Percentiles rank a stretch among this genome's conserved stretches.
Conservation (phyloP, 2,888 invertebrate genomes). For the Steinernema hermaphroditum region DNA sequence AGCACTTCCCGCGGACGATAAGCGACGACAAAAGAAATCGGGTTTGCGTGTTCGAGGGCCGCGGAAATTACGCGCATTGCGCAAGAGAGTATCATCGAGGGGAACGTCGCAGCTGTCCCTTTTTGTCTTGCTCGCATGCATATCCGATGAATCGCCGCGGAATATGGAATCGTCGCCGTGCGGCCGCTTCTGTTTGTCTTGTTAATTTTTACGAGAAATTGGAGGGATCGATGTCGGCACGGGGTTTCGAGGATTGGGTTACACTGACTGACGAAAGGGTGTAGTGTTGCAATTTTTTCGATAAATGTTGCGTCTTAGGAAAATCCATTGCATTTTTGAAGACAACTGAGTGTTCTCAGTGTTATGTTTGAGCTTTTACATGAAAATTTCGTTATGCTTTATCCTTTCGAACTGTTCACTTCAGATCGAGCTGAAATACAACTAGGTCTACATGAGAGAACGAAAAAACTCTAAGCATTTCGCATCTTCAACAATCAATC, state of each 20-base stretch:
- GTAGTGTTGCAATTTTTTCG: not conserved
- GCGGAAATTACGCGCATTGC: constrained; percentile 20
- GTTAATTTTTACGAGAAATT: constrained; percentile 11
- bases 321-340: not conserved
- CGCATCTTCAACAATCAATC: too few relatives aligned
- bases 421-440: too few relatives aligned
- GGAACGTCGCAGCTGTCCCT: constrained; percentile 26
- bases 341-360: too few relatives aligned
- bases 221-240: not conserved
- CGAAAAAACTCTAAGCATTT: too few relatives aligned
- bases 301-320: not conserved
- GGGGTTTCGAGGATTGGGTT: not conserved
- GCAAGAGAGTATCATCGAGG: constrained; percentile 20
- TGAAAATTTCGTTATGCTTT: too few relatives aligned
- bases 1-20: not conserved
- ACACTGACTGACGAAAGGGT: not conserved
- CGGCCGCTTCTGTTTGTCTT: constrained; percentile 8
- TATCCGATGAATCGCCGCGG: not conserved
- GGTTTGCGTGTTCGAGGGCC: constrained; percentile 13
- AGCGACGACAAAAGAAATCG: not conserved
- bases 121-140: constrained; percentile 7
- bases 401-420: too few relatives aligned
- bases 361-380: too few relatives aligned
- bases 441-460: too few relatives aligned
- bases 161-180: not conserved